phyloP scores from a whole-genome alignment of 2,113 vertebrate genomes.

The Butastur rufipennis region DNA sequence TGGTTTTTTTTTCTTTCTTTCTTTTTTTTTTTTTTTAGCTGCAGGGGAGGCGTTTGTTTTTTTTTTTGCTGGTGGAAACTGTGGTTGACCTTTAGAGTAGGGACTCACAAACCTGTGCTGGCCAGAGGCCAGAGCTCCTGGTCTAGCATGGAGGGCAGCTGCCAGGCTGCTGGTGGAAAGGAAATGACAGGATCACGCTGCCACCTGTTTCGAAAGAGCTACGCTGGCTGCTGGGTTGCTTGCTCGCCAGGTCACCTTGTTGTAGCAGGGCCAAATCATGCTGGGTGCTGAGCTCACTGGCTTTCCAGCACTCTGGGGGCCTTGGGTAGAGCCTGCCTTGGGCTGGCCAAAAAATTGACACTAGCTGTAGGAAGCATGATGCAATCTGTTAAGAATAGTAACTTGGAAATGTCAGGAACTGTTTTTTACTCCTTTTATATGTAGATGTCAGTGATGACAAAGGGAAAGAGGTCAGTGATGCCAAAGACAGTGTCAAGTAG shows the following conservation, averaged over 20 bases:
- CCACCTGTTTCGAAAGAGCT: slow-evolving; percentile 33
- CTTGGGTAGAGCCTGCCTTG: background rate
- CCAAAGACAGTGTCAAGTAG: background rate
- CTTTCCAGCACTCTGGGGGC: background rate
- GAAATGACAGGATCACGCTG: slow-evolving; percentile 24
- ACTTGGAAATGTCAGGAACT: background rate
- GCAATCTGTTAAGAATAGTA: slow-evolving; percentile 5
- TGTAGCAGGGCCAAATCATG: background rate
- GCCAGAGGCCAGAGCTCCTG: slow-evolving; percentile 15
- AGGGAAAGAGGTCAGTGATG: background rate
- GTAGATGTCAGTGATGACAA: background rate
- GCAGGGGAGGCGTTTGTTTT: background rate
- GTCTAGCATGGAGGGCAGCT: background rate
- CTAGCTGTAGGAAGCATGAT: background rate
- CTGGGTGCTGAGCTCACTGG: slow-evolving; percentile 12
- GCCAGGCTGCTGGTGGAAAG: slow-evolving; percentile 16
- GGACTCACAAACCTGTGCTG: background rate
- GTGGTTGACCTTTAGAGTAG: background rate
- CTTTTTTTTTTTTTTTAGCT: background rate
- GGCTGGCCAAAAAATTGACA: background rate
- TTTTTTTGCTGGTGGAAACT: background rate
- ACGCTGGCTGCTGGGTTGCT: background rate
- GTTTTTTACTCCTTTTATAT: background rate
- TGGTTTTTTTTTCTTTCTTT: fast-evolving
- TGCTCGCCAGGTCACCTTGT: slow-evolving; percentile 2